Conservation (phyloP, 2,888 invertebrate species). For the Griposia aprilina region DNA sequence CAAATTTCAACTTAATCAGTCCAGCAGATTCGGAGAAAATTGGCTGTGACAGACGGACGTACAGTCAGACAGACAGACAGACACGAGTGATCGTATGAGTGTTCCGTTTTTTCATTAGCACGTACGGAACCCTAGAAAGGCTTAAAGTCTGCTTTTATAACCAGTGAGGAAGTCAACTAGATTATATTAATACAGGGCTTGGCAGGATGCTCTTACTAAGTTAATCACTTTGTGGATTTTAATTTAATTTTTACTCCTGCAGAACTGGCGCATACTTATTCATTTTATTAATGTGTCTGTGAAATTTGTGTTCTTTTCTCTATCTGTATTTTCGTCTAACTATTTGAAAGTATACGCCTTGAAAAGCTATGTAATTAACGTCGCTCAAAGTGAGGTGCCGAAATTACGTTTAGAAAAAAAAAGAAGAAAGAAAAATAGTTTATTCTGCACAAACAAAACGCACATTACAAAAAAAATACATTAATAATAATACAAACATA, state of each 20-base stretch:
- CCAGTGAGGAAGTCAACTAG: neutral
- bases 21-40: too few species aligned
- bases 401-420: too few species aligned
- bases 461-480: too few species aligned
- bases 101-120: too few species aligned
- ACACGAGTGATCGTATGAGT: too few species aligned
- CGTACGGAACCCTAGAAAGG: too few species aligned
- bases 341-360: neutral
- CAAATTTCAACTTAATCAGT: too few species aligned
- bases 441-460: too few species aligned
- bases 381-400: neutral
- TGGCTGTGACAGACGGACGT: too few species aligned
- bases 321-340: neutral
- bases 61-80: too few species aligned
- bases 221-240: conserved; percentile 21
- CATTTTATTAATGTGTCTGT: neutral
- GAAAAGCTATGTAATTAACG: neutral
- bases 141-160: neutral
- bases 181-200: neutral
- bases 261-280: neutral
- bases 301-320: neutral
- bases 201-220: neutral
- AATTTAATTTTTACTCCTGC: conserved; percentile 10
- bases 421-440: too few species aligned
- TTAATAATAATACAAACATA: too few species aligned